Conservation (phyloP, 2,888 invertebrate species). For the Pedicia rivosa region DNA sequence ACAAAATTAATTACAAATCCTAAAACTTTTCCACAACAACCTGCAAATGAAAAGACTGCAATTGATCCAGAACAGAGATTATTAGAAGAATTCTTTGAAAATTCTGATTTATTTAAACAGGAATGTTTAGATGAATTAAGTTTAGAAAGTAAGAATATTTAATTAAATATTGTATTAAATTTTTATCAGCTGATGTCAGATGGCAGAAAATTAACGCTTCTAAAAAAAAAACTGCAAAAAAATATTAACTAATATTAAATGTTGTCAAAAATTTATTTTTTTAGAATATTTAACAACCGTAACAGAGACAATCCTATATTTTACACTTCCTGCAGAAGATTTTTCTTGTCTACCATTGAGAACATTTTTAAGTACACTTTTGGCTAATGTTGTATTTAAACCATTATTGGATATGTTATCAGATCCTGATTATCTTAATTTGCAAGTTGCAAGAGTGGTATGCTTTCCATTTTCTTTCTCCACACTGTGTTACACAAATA, state of each 20-base stretch:
- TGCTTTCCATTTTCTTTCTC: neutral
- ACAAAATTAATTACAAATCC: slow-evolving; percentile 15
- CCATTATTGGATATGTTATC: slow-evolving; percentile 13
- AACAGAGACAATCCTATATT: slow-evolving; percentile 15
- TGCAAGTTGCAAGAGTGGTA: slow-evolving; percentile 15
- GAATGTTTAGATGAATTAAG: slow-evolving; percentile 14
- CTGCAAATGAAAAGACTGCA: slow-evolving; percentile 10
- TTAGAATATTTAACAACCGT: slow-evolving; percentile 14
- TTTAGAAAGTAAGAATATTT: slow-evolving; percentile 12
- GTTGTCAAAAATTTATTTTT: neutral
- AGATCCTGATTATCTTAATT: slow-evolving; percentile 16
- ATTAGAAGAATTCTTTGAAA: slow-evolving; percentile 14
- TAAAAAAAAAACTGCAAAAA: neutral
- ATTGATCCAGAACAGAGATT: slow-evolving; percentile 14
- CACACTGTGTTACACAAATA: no score
- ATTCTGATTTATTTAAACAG: slow-evolving; percentile 12
- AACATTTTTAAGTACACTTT: slow-evolving; percentile 13
- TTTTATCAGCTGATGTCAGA: no score
- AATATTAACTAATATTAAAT: no score
- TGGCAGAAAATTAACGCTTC: neutral
- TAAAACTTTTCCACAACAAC: slow-evolving; percentile 12
- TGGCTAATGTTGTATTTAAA: slow-evolving; percentile 15
- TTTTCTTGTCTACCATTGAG: slow-evolving; percentile 15
- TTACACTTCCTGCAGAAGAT: slow-evolving; percentile 14
- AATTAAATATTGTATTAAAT: neutral